Percentiles rank a stretch among this genome's conserved stretches.
These are phyloP conservation scores for Cephus pygmeus DNA, from an alignment of 2,888 invertebrate genomes.

Conservation along the genomic window DNA sequence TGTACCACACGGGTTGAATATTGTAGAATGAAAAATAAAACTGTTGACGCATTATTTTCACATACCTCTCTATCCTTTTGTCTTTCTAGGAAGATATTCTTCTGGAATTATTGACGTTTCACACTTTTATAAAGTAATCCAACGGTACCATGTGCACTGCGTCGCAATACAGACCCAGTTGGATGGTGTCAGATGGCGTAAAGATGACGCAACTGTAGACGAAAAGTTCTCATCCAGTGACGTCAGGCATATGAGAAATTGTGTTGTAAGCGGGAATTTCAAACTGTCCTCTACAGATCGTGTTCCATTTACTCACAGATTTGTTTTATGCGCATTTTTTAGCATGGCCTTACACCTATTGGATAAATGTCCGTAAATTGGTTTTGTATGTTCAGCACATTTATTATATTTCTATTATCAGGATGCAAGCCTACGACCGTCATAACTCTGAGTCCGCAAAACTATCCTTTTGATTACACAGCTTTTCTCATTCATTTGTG, in stretches of 20 bases:
- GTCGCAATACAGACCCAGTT: slow-evolving; percentile 26
- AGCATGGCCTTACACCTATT: too few species aligned
- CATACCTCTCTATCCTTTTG: slow-evolving; percentile 6
- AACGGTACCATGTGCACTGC: slow-evolving; percentile 32
- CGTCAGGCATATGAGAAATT: neutral
- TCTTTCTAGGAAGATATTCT: slow-evolving; percentile 12
- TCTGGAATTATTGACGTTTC: slow-evolving; percentile 8
- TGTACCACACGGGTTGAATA: neutral
- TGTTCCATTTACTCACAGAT: neutral
- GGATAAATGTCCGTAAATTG: too few species aligned
- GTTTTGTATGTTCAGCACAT: too few species aligned
- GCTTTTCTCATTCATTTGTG: too few species aligned
- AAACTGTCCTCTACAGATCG: neutral
- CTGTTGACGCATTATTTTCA: neutral
- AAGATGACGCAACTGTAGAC: slow-evolving; percentile 42
- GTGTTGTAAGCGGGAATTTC: neutral
- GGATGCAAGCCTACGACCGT: too few species aligned
- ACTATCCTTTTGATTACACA: too few species aligned
- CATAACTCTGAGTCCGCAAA: too few species aligned
- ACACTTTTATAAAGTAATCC: slow-evolving; percentile 23
- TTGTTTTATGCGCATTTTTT: neutral
- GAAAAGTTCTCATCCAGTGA: neutral
- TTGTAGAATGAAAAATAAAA: neutral
- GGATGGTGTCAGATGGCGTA: slow-evolving; percentile 42
- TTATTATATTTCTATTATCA: too few species aligned